Evolutionary conservation across 2,797 vertebrate genomes (phyloP).

Genomic region (Lagocephalus sceleratus): DNA sequence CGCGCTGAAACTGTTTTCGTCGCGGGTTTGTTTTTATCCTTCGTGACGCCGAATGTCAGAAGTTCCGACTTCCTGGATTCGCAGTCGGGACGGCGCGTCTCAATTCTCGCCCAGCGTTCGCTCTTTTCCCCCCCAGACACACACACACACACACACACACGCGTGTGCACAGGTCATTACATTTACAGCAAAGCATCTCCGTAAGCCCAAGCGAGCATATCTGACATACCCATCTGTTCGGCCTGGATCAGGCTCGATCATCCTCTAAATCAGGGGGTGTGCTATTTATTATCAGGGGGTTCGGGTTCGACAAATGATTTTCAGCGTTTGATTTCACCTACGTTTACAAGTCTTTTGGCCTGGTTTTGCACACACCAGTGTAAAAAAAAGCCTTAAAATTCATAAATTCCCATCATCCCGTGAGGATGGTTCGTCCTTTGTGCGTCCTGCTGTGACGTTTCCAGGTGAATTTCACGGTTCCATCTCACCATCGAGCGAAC

Average conservation of each 20-base stretch:
- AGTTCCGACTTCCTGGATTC: slow-evolving; percentile 8
- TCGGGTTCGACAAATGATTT: no score
- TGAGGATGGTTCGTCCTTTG: no score
- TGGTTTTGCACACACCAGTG: no score
- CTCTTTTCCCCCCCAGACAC: slow-evolving; percentile 38
- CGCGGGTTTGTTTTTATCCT: not conserved
- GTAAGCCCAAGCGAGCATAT: slow-evolving; percentile 67
- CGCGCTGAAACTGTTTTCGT: not conserved
- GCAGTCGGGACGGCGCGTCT: slow-evolving; percentile 15
- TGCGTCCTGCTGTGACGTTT: no score
- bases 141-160: slow-evolving; percentile 23
- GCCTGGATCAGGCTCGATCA: slow-evolving; percentile 59
- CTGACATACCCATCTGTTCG: slow-evolving; percentile 71
- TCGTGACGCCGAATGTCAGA: slow-evolving; percentile 3
- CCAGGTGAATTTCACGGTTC: no score
- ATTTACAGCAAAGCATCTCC: slow-evolving; percentile 71
- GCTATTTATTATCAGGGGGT: slow-evolving; percentile 3
- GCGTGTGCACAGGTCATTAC: slow-evolving; percentile 64
- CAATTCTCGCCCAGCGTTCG: slow-evolving; percentile 11
- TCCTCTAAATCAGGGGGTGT: slow-evolving; percentile 57
- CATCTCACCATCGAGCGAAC: no score
- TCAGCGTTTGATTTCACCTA: no score
- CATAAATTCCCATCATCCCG: no score
- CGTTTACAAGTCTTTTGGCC: no score
- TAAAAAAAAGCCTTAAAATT: no score